Conservation (phyloP, 1,140 invertebrate genomes). For the Frieseomelitta varia region DNA sequence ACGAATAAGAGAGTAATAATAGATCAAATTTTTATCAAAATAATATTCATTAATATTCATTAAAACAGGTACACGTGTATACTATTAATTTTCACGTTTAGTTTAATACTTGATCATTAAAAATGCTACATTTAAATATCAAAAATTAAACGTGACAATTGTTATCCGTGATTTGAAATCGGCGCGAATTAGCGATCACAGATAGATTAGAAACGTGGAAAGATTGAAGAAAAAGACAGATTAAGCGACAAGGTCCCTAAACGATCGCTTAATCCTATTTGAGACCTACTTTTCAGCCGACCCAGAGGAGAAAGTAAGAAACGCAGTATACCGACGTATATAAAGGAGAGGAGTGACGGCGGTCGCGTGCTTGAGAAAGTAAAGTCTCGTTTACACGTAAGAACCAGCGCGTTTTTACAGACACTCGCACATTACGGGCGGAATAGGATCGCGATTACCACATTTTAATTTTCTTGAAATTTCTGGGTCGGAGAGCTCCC, state of each 20-base stretch:
- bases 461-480: constrained; percentile 46
- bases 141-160: too few species aligned
- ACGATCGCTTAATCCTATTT: constrained; percentile 73
- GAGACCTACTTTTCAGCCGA: constrained; percentile 77
- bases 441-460: constrained; percentile 49
- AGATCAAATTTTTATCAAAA: too few species aligned
- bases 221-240: background rate
- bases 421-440: constrained; percentile 16
- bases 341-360: constrained; percentile 65
- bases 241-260: constrained; percentile 44
- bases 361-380: constrained; percentile 78
- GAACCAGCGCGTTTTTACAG: constrained; percentile 29
- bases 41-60: too few species aligned
- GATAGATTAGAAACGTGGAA: too few species aligned
- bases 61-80: too few species aligned
- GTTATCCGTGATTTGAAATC: too few species aligned
- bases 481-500: constrained; percentile 10
- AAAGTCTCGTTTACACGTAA: constrained; percentile 74
- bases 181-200: too few species aligned
- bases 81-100: too few species aligned
- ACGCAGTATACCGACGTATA: constrained; percentile 42
- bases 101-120: too few species aligned
- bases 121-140: too few species aligned
- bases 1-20: too few species aligned
- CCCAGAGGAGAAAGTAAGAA: constrained; percentile 79